phyloP scores from a whole-genome alignment of 2,113 vertebrate species.

The Urocynchramus pylzowi region DNA sequence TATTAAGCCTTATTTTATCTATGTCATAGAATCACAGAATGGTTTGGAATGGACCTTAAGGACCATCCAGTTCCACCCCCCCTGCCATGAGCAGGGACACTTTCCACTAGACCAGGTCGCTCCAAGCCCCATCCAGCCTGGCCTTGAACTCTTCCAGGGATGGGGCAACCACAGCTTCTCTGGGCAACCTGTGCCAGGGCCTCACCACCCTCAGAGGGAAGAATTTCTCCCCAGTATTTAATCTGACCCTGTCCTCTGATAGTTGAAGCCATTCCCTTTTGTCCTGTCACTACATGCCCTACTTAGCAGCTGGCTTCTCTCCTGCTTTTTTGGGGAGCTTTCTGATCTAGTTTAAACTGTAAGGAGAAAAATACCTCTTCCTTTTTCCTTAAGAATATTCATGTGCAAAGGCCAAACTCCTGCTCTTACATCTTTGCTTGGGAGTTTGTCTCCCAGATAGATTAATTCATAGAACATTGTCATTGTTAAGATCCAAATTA shows the following conservation, averaged over 20 bases:
- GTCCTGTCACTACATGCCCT: background rate
- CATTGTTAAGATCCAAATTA: constrained; percentile 42
- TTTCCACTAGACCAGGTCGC: rapidly evolving
- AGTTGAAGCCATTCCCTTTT: background rate
- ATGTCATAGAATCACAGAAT: background rate
- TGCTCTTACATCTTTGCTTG: background rate
- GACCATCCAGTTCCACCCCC: background rate
- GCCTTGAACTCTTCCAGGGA: background rate
- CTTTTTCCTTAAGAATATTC: background rate
- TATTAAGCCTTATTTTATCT: background rate
- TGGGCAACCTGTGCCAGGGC: background rate
- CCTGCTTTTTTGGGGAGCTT: background rate
- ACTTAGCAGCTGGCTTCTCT: background rate
- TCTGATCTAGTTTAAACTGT: background rate
- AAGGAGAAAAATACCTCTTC: background rate
- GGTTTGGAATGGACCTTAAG: background rate
- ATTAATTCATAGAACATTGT: background rate
- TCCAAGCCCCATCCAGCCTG: background rate
- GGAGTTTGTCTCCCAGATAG: background rate
- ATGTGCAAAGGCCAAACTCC: background rate
- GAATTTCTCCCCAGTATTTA: background rate
- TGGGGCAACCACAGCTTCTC: background rate
- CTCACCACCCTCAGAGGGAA: background rate
- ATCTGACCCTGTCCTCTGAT: background rate
- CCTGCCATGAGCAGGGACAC: background rate